A percentile compares a stretch with the other conserved stretches of the same genome.
phyloP scores from a whole-genome alignment of 1,140 invertebrate genomes.

The Chrysopa pallens region DNA sequence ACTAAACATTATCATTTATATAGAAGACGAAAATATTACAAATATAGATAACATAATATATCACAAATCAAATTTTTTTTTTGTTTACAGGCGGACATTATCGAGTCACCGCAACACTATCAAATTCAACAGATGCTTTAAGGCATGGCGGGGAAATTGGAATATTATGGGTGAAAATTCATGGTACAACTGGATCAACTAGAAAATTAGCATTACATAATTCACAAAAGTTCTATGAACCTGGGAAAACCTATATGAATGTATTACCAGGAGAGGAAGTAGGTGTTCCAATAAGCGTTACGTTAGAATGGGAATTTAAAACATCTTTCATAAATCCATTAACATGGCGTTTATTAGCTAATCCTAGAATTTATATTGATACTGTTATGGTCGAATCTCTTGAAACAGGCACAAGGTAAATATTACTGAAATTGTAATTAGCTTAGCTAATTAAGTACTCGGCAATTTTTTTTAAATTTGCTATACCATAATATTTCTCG shows the following conservation, averaged over 20 bases:
- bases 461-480: too few relatives aligned
- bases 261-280: slow-evolving; percentile 47
- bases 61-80: not conserved
- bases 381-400: slow-evolving; percentile 51
- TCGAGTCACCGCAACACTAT: slow-evolving; percentile 49
- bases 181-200: slow-evolving; percentile 38
- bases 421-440: slow-evolving; percentile 1
- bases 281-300: slow-evolving; percentile 36
- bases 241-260: slow-evolving; percentile 46
- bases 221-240: slow-evolving; percentile 40
- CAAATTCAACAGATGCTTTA: slow-evolving; percentile 47
- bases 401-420: slow-evolving; percentile 41
- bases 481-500: too few relatives aligned
- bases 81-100: slow-evolving; percentile 48
- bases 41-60: slow-evolving; percentile 2
- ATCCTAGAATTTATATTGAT: slow-evolving; percentile 48
- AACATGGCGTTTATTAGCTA: slow-evolving; percentile 58
- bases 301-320: slow-evolving; percentile 59
- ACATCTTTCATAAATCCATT: slow-evolving; percentile 62
- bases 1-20: not conserved
- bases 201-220: slow-evolving; percentile 36
- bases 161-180: slow-evolving; percentile 41
- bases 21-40: not conserved
- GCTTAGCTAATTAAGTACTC: too few relatives aligned
- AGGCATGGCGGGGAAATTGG: slow-evolving; percentile 63